These are phyloP conservation scores for Microtus richardsoni DNA, from an alignment of 2,113 vertebrate species.

Conservation along the genomic window DNA sequence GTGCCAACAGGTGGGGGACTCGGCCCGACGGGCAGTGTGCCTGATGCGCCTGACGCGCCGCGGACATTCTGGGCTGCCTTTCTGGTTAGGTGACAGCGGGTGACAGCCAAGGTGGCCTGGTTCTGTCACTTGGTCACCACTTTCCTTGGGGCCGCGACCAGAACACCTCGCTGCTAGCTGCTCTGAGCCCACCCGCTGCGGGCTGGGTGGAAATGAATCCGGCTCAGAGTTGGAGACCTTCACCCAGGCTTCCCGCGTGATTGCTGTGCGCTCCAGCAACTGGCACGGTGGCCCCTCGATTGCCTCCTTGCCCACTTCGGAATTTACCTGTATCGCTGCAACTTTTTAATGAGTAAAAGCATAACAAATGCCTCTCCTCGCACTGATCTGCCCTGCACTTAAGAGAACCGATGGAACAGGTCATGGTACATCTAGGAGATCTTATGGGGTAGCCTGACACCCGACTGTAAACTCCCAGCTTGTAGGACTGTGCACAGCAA, in stretches of 20 bases:
- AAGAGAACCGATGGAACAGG: background rate
- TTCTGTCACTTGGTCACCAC: background rate
- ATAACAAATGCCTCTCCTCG: background rate
- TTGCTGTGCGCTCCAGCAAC: background rate
- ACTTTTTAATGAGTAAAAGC: background rate
- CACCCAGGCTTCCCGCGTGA: background rate
- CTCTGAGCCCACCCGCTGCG: background rate
- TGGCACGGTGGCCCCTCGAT: accelerated
- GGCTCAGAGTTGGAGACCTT: too few relatives aligned
- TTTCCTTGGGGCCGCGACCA: background rate
- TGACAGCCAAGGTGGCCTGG: background rate
- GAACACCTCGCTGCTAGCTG: background rate
- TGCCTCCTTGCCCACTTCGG: background rate
- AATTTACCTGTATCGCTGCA: background rate
- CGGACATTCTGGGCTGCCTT: background rate
- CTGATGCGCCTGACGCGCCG: accelerated
- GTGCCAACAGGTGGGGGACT: constrained; percentile 43
- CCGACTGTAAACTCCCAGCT: background rate
- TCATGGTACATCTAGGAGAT: background rate
- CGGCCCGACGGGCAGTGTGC: background rate
- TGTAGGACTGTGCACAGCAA: background rate
- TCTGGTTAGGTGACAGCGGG: background rate
- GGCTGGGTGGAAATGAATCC: accelerated
- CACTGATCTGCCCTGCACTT: background rate
- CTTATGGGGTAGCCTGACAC: background rate